These are phyloP conservation scores for Perognathus longimembris DNA, from an alignment of 2,113 vertebrate genomes.

Conservation along the genomic window DNA sequence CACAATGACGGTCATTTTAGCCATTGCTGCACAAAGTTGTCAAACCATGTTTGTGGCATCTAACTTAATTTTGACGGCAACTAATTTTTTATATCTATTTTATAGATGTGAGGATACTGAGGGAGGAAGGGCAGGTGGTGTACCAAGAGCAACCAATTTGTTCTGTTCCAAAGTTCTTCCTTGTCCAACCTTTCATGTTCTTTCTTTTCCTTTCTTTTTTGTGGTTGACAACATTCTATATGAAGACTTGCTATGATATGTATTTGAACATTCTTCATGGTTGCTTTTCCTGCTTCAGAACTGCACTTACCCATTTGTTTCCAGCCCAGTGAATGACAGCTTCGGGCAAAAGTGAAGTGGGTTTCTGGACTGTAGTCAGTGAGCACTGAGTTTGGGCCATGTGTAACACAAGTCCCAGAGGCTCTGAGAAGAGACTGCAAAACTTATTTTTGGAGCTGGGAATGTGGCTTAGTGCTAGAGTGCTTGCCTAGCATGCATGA, in stretches of 20 bases:
- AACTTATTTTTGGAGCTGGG: background rate
- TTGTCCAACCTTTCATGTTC: background rate
- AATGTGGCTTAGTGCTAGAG: no score
- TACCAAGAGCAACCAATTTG: background rate
- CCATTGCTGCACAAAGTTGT: background rate
- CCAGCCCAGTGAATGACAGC: background rate
- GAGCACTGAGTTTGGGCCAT: background rate
- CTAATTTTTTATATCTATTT: background rate
- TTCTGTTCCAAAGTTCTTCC: background rate
- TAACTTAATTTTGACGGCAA: background rate
- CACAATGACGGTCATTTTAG: background rate
- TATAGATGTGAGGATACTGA: background rate
- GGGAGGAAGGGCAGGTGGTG: background rate
- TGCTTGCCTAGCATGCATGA: no score
- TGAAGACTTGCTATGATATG: background rate
- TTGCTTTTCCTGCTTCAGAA: background rate
- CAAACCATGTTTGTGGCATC: background rate
- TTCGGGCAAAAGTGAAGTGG: background rate
- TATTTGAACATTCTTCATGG: background rate
- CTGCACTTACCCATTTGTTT: background rate
- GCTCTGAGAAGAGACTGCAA: background rate
- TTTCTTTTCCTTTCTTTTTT: constrained; percentile 17
- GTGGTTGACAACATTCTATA: background rate
- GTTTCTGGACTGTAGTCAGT: background rate
- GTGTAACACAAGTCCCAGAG: accelerated